Conservation (phyloP, 2,113 vertebrate genomes). For the Charina bottae region DNA sequence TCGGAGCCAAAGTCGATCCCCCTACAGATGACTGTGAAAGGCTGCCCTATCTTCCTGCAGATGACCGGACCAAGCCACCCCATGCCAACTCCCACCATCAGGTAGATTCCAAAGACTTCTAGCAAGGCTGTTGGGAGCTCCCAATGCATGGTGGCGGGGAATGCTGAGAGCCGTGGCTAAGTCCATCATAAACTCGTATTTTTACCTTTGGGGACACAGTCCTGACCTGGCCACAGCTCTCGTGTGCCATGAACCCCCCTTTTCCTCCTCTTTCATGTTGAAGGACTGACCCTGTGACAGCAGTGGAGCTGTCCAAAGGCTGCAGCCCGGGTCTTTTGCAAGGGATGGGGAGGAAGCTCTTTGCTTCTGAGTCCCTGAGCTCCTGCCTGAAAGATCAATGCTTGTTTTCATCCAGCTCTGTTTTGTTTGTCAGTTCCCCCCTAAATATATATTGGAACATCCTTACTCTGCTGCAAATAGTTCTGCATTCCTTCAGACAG, state of each 20-base stretch:
- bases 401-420: too few relatives aligned
- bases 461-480: too few relatives aligned
- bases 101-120: slow-evolving; percentile 67
- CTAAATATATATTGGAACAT: too few relatives aligned
- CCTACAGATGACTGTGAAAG: slow-evolving; percentile 84
- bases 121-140: not conserved
- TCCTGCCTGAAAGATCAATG: not conserved
- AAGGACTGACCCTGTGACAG: not conserved
- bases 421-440: not conserved
- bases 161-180: not conserved
- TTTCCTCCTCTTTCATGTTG: not conserved
- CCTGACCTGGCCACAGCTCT: not conserved
- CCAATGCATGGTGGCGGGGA: not conserved
- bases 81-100: slow-evolving; percentile 77
- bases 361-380: too few relatives aligned
- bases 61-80: slow-evolving; percentile 77
- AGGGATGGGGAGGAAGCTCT: not conserved
- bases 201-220: not conserved
- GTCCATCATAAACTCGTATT: not conserved
- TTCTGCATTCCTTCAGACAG: not conserved
- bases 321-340: not conserved
- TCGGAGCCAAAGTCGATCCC: slow-evolving; percentile 77
- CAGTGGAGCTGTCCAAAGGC: not conserved
- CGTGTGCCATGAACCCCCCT: not conserved
- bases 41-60: slow-evolving; percentile 89